Conservation (phyloP, 1,140 invertebrate species). For the Drosophila insularis region DNA sequence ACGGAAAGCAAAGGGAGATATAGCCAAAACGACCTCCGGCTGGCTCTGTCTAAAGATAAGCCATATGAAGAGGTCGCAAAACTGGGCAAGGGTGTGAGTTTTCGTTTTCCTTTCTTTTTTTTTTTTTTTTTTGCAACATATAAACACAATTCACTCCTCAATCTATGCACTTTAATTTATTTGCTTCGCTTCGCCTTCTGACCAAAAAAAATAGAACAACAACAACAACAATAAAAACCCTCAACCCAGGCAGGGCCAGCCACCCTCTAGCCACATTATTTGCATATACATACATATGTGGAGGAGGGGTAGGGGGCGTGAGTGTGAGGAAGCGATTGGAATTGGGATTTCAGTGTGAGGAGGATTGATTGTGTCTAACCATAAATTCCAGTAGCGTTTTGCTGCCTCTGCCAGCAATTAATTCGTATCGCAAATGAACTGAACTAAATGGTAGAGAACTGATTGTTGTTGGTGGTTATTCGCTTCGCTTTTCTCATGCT, state of each 20-base stretch:
- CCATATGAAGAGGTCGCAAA: background rate
- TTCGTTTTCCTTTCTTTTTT: too few species aligned
- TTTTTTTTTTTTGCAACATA: background rate
- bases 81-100: background rate
- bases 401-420: conserved; percentile 69
- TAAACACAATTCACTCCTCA: conserved; percentile 24
- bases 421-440: conserved; percentile 47
- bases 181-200: conserved; percentile 30
- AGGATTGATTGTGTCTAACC: conserved; percentile 43
- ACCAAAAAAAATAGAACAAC: conserved; percentile 9
- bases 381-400: conserved; percentile 74
- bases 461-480: conserved; percentile 30
- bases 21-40: background rate
- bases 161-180: conserved; percentile 60
- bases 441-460: conserved; percentile 20
- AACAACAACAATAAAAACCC: conserved; percentile 43
- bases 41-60: conserved; percentile 10
- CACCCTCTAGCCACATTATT: conserved; percentile 19
- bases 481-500: too few species aligned
- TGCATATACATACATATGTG: conserved; percentile 47
- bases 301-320: background rate
- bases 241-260: too few species aligned
- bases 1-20: background rate
- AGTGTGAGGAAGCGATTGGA: background rate
- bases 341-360: background rate